Evolutionary conservation across 1,140 invertebrate genomes (phyloP).

Genomic region (Zaprionus vittiger): DNA sequence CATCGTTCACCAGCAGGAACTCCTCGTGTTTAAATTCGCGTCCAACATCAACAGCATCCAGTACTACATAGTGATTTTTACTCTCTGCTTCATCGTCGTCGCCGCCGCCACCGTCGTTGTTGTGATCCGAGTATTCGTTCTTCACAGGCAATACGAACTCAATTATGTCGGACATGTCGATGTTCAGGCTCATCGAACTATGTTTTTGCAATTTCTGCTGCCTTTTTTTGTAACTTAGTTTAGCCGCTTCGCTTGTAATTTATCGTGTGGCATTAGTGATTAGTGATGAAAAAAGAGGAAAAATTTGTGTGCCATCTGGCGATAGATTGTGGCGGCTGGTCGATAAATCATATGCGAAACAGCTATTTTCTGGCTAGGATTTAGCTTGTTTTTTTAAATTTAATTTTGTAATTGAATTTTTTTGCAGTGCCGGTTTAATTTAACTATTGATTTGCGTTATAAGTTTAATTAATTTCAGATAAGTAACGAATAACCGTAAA

Average conservation of each 20-base stretch:
- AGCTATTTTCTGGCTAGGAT: not conserved
- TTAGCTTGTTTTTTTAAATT: not conserved
- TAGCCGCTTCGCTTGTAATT: conserved; percentile 41
- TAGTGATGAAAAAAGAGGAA: conserved; percentile 33
- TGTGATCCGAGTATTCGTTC: conserved; percentile 55
- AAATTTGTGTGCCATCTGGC: conserved; percentile 26
- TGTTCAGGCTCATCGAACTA: conserved; percentile 36
- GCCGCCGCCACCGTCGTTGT: conserved; percentile 34
- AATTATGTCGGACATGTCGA: conserved; percentile 70
- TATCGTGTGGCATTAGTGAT: conserved; percentile 48
- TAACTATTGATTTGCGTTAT: too few relatives aligned
- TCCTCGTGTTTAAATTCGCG: conserved; percentile 60
- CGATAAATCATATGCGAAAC: not conserved
- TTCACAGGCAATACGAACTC: conserved; percentile 56
- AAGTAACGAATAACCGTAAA: too few relatives aligned
- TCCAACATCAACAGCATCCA: conserved; percentile 43
- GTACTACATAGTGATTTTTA: conserved; percentile 58
- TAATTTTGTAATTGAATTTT: too few relatives aligned
- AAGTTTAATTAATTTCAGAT: too few relatives aligned
- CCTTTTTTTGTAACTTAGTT: conserved; percentile 24
- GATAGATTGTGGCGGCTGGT: conserved; percentile 19
- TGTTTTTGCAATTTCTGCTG: conserved; percentile 19
- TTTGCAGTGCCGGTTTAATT: too few relatives aligned
- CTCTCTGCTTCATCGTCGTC: conserved; percentile 31
- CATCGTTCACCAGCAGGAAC: conserved; percentile 63